Conservation (phyloP, 2,888 invertebrate species). For the Rhingia campestris region DNA sequence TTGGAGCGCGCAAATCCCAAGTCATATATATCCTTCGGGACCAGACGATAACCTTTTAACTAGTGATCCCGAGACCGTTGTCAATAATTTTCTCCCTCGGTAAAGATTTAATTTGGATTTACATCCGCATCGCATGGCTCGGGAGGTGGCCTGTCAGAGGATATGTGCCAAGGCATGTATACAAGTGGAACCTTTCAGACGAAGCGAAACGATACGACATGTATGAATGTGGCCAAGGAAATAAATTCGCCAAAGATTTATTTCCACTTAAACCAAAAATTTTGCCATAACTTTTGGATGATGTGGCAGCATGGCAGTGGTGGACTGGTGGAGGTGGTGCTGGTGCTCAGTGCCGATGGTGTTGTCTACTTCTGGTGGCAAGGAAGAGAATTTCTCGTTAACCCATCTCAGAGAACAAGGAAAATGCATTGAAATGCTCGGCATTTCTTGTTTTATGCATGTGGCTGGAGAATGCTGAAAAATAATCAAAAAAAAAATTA, state of each 20-base stretch:
- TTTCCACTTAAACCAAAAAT: slow-evolving; percentile 72
- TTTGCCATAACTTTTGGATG: slow-evolving; percentile 69
- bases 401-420: slow-evolving; percentile 46
- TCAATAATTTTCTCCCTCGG: slow-evolving; percentile 54
- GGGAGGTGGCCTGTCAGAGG: not conserved
- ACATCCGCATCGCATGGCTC: slow-evolving; percentile 26
- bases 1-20: slow-evolving; percentile 49
- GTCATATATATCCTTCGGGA: slow-evolving; percentile 60
- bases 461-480: slow-evolving; percentile 20
- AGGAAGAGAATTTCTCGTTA: slow-evolving; percentile 42
- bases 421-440: slow-evolving; percentile 52
- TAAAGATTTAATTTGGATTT: slow-evolving; percentile 59
- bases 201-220: slow-evolving; percentile 55
- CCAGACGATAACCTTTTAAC: slow-evolving; percentile 64
- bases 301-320: slow-evolving; percentile 50
- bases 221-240: slow-evolving; percentile 65
- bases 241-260: slow-evolving; percentile 72
- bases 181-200: slow-evolving; percentile 34
- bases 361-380: slow-evolving; percentile 61
- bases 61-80: slow-evolving; percentile 67
- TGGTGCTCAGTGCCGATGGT: slow-evolving; percentile 1
- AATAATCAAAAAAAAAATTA: slow-evolving; percentile 12
- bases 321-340: slow-evolving; percentile 21
- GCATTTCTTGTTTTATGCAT: slow-evolving; percentile 30
- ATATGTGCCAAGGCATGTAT: slow-evolving; percentile 49